phyloP scores from a whole-genome alignment of 92 coral and sea anemone genomes.

The Heliopora coerulea region DNA sequence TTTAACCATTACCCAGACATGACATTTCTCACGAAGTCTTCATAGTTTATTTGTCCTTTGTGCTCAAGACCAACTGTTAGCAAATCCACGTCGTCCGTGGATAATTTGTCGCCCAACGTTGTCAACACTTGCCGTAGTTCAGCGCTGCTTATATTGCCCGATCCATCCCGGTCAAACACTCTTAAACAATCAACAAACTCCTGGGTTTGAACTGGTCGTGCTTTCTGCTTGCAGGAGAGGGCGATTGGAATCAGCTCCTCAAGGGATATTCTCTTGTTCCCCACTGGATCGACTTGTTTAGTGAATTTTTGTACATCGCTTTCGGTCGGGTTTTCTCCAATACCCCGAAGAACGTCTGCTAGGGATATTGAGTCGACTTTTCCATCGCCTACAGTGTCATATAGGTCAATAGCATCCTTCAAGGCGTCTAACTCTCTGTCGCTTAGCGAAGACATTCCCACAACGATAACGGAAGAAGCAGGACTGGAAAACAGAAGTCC shows the following conservation, averaged over 20 bases:
- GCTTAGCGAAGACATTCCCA: slow-evolving; percentile 50
- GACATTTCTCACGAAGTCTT: slow-evolving; percentile 81
- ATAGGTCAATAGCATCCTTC: slow-evolving; percentile 76
- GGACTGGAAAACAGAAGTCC: too few species aligned
- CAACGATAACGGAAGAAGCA: too few species aligned
- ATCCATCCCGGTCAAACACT: slow-evolving; percentile 88
- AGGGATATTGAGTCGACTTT: slow-evolving; percentile 76
- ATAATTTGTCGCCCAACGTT: slow-evolving; percentile 80
- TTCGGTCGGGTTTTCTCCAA: slow-evolving; percentile 92
- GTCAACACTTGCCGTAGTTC: slow-evolving; percentile 95
- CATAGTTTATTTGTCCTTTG: slow-evolving; percentile 86
- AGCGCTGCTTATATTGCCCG: slow-evolving; percentile 83
- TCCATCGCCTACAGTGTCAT: slow-evolving; percentile 92
- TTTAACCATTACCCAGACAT: slow-evolving; percentile 58
- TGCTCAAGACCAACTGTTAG: slow-evolving; percentile 89
- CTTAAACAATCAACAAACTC: slow-evolving; percentile 89
- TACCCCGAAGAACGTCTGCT: slow-evolving; percentile 85
- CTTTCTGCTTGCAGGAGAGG: slow-evolving; percentile 73
- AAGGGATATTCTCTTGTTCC: slow-evolving; percentile 72
- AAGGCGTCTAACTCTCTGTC: slow-evolving; percentile 76
- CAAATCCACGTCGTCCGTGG: slow-evolving; percentile 81
- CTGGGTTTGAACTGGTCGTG: slow-evolving; percentile 66
- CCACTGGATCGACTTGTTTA: slow-evolving; percentile 78
- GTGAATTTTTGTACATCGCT: slow-evolving; percentile 85
- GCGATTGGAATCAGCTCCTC: slow-evolving; percentile 87